phyloP scores from a whole-genome alignment of 2,888 invertebrate genomes.

The Troilus luridus region DNA sequence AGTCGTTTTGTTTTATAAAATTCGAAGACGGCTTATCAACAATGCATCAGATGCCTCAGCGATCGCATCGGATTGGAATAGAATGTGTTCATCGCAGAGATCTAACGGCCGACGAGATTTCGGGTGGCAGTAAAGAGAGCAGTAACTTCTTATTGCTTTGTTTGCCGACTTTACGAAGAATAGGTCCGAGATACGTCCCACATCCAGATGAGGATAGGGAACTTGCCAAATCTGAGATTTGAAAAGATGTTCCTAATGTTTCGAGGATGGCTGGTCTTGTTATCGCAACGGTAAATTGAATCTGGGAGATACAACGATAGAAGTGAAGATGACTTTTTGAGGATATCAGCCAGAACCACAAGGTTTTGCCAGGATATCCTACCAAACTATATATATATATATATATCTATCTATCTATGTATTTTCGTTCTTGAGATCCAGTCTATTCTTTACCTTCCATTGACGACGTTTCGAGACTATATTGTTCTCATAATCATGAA shows the following conservation, averaged over 20 bases:
- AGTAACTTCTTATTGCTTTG: background rate
- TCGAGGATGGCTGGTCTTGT: background rate
- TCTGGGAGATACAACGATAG: background rate
- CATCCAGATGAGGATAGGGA: background rate
- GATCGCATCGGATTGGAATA: background rate
- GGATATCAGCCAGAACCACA: background rate
- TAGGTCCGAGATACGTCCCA: background rate
- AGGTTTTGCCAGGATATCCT: background rate
- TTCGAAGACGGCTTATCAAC: background rate
- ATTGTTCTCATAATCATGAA: too few species aligned
- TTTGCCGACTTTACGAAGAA: background rate
- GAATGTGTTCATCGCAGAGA: background rate
- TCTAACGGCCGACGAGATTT: background rate
- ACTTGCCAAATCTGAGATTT: background rate
- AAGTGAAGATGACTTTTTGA: background rate
- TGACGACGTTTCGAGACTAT: too few species aligned
- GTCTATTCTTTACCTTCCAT: too few species aligned
- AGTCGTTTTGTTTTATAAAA: background rate
- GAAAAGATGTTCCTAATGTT: background rate
- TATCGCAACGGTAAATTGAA: background rate
- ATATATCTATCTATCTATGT: too few species aligned
- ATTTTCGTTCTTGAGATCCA: too few species aligned
- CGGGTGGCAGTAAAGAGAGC: background rate
- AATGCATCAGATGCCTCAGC: background rate
- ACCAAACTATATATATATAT: too few species aligned